Evolutionary conservation across 2,113 vertebrate genomes (phyloP).

Genomic region (Cinclus mexicanus): DNA sequence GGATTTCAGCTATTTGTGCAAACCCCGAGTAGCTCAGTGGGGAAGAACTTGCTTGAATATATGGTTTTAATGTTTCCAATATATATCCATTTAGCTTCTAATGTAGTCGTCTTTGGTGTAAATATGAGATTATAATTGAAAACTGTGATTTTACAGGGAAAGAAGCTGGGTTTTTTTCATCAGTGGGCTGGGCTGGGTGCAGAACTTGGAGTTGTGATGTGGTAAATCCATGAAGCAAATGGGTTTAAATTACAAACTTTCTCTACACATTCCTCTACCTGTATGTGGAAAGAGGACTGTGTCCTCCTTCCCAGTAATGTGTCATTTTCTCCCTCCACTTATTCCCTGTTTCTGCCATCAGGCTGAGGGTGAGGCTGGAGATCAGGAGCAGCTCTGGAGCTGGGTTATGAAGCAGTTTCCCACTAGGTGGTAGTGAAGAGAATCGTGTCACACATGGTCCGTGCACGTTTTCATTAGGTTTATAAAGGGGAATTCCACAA

Average conservation of each 20-base stretch:
- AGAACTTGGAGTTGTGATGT: neutral
- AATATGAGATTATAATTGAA: neutral
- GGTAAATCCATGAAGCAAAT: neutral
- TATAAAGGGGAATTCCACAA: neutral
- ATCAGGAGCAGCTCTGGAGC: neutral
- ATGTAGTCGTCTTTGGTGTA: neutral
- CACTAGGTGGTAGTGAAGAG: constrained; percentile 62
- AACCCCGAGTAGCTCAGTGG: neutral
- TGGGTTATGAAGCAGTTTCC: neutral
- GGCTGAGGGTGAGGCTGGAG: neutral
- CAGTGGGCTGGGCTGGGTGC: neutral
- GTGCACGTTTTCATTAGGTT: neutral
- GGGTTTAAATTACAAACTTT: neutral
- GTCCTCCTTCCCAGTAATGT: neutral
- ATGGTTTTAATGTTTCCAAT: neutral
- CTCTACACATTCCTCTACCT: neutral
- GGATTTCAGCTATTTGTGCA: constrained; percentile 9
- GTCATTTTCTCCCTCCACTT: neutral
- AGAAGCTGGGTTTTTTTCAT: neutral
- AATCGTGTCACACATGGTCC: neutral
- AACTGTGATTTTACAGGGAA: neutral
- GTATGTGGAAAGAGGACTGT: neutral
- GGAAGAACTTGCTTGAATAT: neutral
- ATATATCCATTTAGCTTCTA: neutral
- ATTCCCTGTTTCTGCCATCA: neutral